Percentiles rank a stretch among this genome's conserved stretches.
Conservation (phyloP, 2,113 vertebrate species). For the Cyprinodon tularosa region DNA sequence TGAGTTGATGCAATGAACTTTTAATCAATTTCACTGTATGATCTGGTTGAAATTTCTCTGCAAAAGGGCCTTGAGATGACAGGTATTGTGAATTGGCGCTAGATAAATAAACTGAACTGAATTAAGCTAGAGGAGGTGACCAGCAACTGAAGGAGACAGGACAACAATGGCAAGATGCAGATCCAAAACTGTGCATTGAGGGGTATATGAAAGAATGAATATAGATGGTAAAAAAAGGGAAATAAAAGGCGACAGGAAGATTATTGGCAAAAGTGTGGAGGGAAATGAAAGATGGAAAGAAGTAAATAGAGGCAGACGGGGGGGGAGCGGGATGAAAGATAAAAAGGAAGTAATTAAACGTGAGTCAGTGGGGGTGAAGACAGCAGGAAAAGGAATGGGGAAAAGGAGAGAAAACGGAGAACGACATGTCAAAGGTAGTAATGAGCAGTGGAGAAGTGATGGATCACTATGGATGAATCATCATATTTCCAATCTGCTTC, state of each 20-base stretch:
- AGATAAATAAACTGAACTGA: too few species aligned
- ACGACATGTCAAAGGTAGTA: conserved; percentile 49
- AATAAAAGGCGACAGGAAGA: background rate
- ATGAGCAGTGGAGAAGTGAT: conserved; percentile 39
- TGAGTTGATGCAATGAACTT: too few species aligned
- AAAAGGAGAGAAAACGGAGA: background rate
- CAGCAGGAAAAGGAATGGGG: background rate
- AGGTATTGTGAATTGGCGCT: too few species aligned
- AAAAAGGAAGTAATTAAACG: background rate
- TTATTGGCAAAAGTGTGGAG: background rate
- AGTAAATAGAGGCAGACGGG: background rate
- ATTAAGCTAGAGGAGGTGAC: conserved; percentile 84
- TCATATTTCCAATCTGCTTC: conserved; percentile 43
- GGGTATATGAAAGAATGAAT: background rate
- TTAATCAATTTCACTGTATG: too few species aligned
- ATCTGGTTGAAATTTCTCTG: too few species aligned
- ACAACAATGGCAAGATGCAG: conserved; percentile 79
- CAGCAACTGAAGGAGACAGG: conserved; percentile 81
- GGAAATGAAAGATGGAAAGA: background rate
- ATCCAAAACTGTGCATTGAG: conserved; percentile 82
- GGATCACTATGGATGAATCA: conserved; percentile 50
- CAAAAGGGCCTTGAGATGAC: too few species aligned
- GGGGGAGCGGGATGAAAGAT: background rate
- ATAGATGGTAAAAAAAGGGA: background rate
- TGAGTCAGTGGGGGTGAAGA: background rate